A percentile compares a stretch with the other conserved stretches of the same genome.
Conservation (phyloP, 2,797 vertebrate species). For the Peromyscus melanophrys region DNA sequence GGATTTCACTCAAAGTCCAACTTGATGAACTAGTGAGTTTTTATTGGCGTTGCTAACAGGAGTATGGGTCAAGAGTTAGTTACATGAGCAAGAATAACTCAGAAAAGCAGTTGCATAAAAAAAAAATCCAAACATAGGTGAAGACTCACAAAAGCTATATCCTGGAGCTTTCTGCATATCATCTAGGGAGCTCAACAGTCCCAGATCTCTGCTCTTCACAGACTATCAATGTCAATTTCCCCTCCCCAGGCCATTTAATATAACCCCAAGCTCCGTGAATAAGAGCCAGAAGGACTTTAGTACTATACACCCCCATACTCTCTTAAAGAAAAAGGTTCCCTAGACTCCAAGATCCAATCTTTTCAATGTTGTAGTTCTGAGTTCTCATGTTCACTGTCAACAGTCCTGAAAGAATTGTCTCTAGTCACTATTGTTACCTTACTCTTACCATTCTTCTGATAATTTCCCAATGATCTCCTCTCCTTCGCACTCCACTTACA, state of each 20-base stretch:
- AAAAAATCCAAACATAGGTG: not conserved
- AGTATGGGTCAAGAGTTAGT: not conserved
- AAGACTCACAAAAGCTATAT: not conserved
- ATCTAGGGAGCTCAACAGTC: not conserved
- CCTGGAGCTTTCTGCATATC: not conserved
- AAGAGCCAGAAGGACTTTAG: not conserved
- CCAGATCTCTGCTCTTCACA: not conserved
- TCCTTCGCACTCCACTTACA: not conserved
- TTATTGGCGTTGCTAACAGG: not conserved
- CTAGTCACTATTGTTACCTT: not conserved
- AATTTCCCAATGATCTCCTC: not conserved
- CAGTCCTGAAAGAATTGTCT: conserved; percentile 9
- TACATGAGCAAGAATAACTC: not conserved
- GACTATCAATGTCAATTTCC: conserved; percentile 25
- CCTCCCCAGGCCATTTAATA: not conserved
- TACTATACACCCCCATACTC: not conserved
- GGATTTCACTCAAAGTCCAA: not conserved
- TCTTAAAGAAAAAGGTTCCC: not conserved
- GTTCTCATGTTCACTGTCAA: not conserved
- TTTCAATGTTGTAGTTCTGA: conserved; percentile 3
- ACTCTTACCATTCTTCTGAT: not conserved
- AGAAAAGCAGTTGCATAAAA: not conserved
- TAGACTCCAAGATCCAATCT: not conserved
- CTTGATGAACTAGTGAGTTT: not conserved
- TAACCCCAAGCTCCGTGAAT: not conserved